These are phyloP conservation scores for Drosophila niveifrons DNA, from an alignment of 2,888 invertebrate species.

Conservation along the genomic window DNA sequence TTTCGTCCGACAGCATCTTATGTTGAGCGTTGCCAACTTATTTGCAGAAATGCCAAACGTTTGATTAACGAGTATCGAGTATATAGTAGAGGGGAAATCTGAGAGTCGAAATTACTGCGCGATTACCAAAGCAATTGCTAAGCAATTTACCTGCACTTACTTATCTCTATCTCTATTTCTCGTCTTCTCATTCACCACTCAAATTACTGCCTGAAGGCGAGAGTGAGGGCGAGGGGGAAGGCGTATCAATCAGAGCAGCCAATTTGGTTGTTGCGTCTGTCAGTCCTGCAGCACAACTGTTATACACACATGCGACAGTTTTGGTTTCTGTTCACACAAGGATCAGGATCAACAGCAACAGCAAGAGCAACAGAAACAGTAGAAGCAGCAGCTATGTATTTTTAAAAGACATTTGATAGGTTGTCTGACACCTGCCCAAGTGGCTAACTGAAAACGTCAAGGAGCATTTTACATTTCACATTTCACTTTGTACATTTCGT, in stretches of 20 bases:
- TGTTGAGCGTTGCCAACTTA: slow-evolving; percentile 32
- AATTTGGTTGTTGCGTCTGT: not conserved
- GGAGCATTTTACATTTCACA: slow-evolving; percentile 13
- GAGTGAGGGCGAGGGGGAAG: not conserved
- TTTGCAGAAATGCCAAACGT: slow-evolving; percentile 45
- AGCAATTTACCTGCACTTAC: slow-evolving; percentile 19
- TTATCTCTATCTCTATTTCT: not conserved
- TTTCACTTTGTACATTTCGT: not conserved
- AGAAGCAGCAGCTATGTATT: not conserved
- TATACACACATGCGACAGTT: not conserved
- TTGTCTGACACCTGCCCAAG: slow-evolving; percentile 54
- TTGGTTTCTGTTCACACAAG: not conserved
- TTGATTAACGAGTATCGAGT: slow-evolving; percentile 57
- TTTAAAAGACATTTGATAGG: not conserved
- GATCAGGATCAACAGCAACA: not conserved
- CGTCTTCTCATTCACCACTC: not conserved
- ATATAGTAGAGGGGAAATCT: not conserved
- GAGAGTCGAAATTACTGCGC: not conserved
- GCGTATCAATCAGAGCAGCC: not conserved
- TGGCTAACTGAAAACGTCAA: slow-evolving; percentile 7
- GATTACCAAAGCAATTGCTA: slow-evolving; percentile 8
- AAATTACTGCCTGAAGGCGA: not conserved
- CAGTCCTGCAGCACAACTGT: not conserved
- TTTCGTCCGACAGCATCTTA: not conserved
- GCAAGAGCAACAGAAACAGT: not conserved